Base-by-base conservation (phyloP, 2,797 vertebrate species). In the Chelon auratus region DNA sequence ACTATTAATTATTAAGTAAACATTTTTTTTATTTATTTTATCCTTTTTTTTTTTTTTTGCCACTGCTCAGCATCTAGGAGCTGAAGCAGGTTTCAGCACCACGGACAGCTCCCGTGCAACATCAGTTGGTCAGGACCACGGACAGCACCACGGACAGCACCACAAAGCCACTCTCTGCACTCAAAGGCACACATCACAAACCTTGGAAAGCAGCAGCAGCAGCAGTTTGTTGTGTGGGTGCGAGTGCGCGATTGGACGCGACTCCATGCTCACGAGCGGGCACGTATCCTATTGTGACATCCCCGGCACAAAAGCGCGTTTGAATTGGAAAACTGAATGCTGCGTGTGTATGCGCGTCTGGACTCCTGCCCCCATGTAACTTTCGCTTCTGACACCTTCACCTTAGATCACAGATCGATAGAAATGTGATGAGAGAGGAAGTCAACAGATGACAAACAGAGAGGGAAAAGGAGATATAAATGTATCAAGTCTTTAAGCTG, bases 101-200 rank as follows among this genome's bases (percentile, higher is more conserved):
- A 43, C 20, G 82, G 90, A 92, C 80, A 94, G 90, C 77, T 89
- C 87, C 72, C 57, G 42, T 62, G 61, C 58, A 30, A 3, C 36
- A 56, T 42, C 65, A 75, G 58, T 62, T 69, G 74, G 11, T 82
- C 85, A 90, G 91, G 45, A 86, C 91, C 85, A 47, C 80, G 88
- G 90, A 91, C 77, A 91, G 89, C 65, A 86, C 91, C 85, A 47
- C 80, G 88, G 90, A 91, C 77, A 91, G 89, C 65, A n/a, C 71
- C 71, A 5, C 9, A 22, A 75, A 15, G 20, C 8, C 1, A 18
- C 18, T 9, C 59, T 61, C 65, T 72, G 72, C 66, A 60, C 74
- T 74, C 50, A 61, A 78, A 56, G 85, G 73, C 75, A 78, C 43
- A 62, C 62, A 86, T 37, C 77, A 65, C 66, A 87, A 33, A 85